Percentiles rank a stretch among this genome's conserved stretches.
phyloP scores from a whole-genome alignment of 2,888 invertebrate genomes.

The Eucriotettix oculatus region DNA sequence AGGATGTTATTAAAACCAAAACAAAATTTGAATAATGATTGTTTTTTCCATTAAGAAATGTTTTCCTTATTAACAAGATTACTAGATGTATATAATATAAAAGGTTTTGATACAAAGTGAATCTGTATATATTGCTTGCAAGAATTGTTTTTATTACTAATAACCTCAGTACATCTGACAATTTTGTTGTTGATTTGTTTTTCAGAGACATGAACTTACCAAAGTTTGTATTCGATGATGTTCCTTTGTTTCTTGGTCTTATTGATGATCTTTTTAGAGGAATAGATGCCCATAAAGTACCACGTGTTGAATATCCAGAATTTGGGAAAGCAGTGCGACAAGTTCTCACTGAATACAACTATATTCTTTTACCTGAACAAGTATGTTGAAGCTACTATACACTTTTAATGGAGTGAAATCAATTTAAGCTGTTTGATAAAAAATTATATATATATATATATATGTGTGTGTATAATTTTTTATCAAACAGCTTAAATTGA shows the following conservation, averaged over 20 bases:
- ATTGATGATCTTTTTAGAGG: slow-evolving; percentile 84
- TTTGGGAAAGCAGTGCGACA: slow-evolving; percentile 64
- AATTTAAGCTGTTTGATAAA: neutral
- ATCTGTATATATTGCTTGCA: too few species aligned
- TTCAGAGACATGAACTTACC: slow-evolving; percentile 79
- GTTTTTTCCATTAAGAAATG: too few species aligned
- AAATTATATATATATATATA: too few species aligned
- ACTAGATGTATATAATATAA: too few species aligned
- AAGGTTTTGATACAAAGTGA: too few species aligned
- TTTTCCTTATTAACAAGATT: too few species aligned
- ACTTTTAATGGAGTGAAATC: neutral
- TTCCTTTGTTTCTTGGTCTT: slow-evolving; percentile 72
- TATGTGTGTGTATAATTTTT: too few species aligned
- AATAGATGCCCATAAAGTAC: slow-evolving; percentile 58
- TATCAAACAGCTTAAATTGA: neutral
- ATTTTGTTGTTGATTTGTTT: too few species aligned
- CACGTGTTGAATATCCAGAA: slow-evolving; percentile 71
- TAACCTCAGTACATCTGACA: too few species aligned
- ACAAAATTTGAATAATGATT: too few species aligned
- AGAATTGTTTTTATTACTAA: too few species aligned
- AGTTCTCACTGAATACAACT: slow-evolving; percentile 47
- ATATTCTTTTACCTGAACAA: slow-evolving; percentile 51
- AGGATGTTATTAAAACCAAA: too few species aligned
- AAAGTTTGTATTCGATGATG: slow-evolving; percentile 84
- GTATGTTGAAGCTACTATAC: slow-evolving; percentile 25